These are phyloP conservation scores for Ecdyonurus torrentis DNA, from an alignment of 2,888 invertebrate genomes.

Conservation along the genomic window DNA sequence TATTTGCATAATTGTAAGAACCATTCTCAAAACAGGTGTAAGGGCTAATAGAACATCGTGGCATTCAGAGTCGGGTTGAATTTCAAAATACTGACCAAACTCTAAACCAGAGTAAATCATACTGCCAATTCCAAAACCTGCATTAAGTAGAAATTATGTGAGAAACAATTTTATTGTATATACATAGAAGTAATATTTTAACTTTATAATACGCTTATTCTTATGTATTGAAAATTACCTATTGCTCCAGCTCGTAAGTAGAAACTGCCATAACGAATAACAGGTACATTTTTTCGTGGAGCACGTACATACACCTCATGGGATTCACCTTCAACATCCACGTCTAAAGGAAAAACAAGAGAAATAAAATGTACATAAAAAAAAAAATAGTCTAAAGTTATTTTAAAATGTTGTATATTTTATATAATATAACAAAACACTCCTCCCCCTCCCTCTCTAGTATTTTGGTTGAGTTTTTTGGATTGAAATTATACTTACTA, in stretches of 20 bases:
- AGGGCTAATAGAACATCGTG: constrained; percentile 49
- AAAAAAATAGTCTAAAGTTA: no score
- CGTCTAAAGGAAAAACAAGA: not conserved
- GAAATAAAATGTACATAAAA: no score
- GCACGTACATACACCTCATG: not conserved
- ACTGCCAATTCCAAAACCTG: constrained; percentile 39
- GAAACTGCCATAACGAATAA: constrained; percentile 62
- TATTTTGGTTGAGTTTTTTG: no score
- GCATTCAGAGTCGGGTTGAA: constrained; percentile 41
- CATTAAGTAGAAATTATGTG: no score
- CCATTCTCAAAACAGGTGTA: constrained; percentile 64
- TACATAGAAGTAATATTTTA: not conserved
- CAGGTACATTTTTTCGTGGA: constrained; percentile 7
- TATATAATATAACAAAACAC: no score
- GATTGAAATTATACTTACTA: constrained; percentile 21
- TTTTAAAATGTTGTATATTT: no score
- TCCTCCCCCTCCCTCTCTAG: no score
- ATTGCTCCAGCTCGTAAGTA: constrained; percentile 72
- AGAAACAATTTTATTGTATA: not conserved
- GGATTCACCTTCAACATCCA: not conserved
- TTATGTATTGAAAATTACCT: constrained; percentile 26
- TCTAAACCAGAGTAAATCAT: constrained; percentile 38
- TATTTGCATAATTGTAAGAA: constrained; percentile 75
- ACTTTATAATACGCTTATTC: not conserved
- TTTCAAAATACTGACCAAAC: constrained; percentile 56